Base-by-base conservation (phyloP, 2,797 vertebrate species). In the Perodicticus potto region DNA sequence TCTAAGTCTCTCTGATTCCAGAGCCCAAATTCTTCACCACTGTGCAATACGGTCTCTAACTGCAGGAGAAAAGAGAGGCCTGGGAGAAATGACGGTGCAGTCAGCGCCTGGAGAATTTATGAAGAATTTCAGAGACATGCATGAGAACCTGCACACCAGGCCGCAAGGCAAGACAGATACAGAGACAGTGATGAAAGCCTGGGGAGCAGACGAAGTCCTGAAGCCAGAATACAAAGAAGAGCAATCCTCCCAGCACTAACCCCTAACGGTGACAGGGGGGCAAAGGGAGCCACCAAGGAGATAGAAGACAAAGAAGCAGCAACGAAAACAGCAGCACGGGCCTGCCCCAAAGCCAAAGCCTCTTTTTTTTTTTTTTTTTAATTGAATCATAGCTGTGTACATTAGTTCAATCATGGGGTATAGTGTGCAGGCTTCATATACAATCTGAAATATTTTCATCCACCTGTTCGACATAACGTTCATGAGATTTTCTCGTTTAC, bases 1-100 rank as follows among this genome's bases (percentile, higher is more conserved):
- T 80, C 59, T 45, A 81, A 25, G 6, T 57, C 16, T 76, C 34
- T 63, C 73, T 89, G 45, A 95, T 65, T 87, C 80, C 37, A 95
- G 83, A 84, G 70, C 13, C 32, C 73, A 43, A 37, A 40, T 70
- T 6, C 34, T 89, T 89, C 32, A 65, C 81, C 70, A 29, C 14
- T 34, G 37, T 3, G 49, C n/a, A 89, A 27, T 12, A 43, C 0
- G 23, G 40, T 63, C 43, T 86, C 74, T 72, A 45, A 81, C 40
- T 13, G 63, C 6, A 73, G 45, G 80, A 86, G 23, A 37, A 72
- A 70, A 27, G 61, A 14, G 12, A 77, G 49, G 40, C 14, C 77
- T 37, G 37, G 43, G 37, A 86, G 19, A 40, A 86, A 89, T 57
- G 1, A 3, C 14, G 37, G 20, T 80, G 16, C 9, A 6, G 9